phyloP scores from a whole-genome alignment of 2,113 vertebrate species.

The Pedetes capensis region DNA sequence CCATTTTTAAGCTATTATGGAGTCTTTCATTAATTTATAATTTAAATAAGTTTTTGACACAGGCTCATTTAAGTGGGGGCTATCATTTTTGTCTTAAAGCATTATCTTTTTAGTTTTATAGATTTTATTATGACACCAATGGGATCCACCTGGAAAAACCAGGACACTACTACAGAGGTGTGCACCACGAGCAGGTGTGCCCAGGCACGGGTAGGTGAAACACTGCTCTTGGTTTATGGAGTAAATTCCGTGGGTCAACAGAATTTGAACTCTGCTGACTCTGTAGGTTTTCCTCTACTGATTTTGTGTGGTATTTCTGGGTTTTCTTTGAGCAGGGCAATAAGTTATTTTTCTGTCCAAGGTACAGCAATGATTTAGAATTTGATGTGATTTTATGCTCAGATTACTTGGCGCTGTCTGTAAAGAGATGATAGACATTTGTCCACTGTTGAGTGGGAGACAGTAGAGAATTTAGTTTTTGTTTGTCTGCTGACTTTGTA shows the following conservation, averaged over 20 bases:
- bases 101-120: not conserved
- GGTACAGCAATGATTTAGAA: not conserved
- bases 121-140: not conserved
- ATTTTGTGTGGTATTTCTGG: not conserved
- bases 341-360: not conserved
- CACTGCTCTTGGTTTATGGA: not conserved
- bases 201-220: not conserved
- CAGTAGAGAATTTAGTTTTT: not conserved
- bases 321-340: not conserved
- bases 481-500: not conserved
- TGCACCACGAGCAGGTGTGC: not conserved
- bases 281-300: not conserved
- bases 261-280: not conserved
- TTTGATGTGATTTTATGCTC: not conserved
- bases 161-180: not conserved
- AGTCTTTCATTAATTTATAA: not conserved
- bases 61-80: not conserved
- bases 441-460: not conserved
- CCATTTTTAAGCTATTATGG: too few species aligned
- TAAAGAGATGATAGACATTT: not conserved
- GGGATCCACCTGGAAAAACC: not conserved
- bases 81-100: not conserved
- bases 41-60: not conserved
- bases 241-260: not conserved
- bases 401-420: not conserved